Percentiles rank a stretch among this genome's conserved stretches.
phyloP scores from a whole-genome alignment of 2,888 invertebrate species.

The Rhagophthalmus giganteus region DNA sequence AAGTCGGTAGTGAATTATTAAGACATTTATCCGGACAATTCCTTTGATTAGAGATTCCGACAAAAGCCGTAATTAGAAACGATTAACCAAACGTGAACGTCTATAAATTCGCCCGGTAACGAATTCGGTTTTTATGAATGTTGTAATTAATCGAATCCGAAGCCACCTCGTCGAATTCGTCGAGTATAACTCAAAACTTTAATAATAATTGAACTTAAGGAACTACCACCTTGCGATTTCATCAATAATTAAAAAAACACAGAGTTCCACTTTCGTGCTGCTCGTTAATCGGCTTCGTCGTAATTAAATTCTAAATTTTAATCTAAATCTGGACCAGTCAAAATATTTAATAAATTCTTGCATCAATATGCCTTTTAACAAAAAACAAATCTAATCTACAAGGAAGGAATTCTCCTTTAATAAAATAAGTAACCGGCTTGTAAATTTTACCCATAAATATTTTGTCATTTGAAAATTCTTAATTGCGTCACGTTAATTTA shows the following conservation, averaged over 20 bases:
- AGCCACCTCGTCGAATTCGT: slow-evolving; percentile 19
- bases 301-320: too few relatives aligned
- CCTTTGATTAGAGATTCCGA: slow-evolving; percentile 33
- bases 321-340: too few relatives aligned
- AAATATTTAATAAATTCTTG: slow-evolving; percentile 10
- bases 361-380: background rate
- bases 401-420: slow-evolving; percentile 9
- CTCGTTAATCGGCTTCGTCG: too few relatives aligned
- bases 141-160: slow-evolving; percentile 31
- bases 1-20: slow-evolving; percentile 34
- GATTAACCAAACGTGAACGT: slow-evolving; percentile 26
- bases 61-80: slow-evolving; percentile 25
- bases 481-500: slow-evolving; percentile 23
- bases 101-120: slow-evolving; percentile 26
- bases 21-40: slow-evolving; percentile 36
- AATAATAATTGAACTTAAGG: background rate
- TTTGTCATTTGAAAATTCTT: slow-evolving; percentile 22
- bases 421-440: slow-evolving; percentile 17
- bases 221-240: too few relatives aligned
- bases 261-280: too few relatives aligned
- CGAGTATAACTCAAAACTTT: background rate
- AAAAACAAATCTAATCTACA: slow-evolving; percentile 4
- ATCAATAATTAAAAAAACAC: too few relatives aligned
- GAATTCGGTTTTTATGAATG: slow-evolving; percentile 23
- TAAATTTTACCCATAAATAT: slow-evolving; percentile 19